A percentile compares a stretch with the other conserved stretches of the same genome.
These are phyloP conservation scores for Macropodus opercularis DNA, from an alignment of 2,797 vertebrate species.

Conservation along the genomic window DNA sequence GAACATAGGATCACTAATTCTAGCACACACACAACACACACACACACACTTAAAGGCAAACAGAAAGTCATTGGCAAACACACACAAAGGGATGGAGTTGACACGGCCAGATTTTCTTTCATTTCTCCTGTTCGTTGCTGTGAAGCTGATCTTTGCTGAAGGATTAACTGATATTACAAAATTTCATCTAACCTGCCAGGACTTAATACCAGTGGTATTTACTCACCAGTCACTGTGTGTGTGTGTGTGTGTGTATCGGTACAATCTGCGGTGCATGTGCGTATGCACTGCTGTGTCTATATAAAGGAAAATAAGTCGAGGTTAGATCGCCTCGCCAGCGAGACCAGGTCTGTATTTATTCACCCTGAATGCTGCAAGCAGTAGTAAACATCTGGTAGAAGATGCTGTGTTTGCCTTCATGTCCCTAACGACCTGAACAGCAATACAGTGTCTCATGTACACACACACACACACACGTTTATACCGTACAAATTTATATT, in stretches of 20 bases:
- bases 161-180: conserved; percentile 75
- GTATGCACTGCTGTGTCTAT: conserved; percentile 12
- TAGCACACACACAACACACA: conserved; percentile 16
- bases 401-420: conserved; percentile 49
- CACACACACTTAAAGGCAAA: conserved; percentile 9
- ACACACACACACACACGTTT: conserved; percentile 3
- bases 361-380: conserved; percentile 34
- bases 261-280: not conserved
- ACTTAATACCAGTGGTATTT: conserved; percentile 66
- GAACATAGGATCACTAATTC: not conserved
- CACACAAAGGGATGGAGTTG: conserved; percentile 56
- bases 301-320: conserved; percentile 3
- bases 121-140: conserved; percentile 40
- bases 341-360: conserved; percentile 41
- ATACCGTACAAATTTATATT: conserved; percentile 34
- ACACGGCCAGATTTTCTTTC: conserved; percentile 62
- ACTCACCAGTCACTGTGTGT: conserved; percentile 27
- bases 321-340: conserved; percentile 25
- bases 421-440: conserved; percentile 48
- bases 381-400: conserved; percentile 54
- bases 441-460: conserved; percentile 16
- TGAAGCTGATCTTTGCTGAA: conserved; percentile 65
- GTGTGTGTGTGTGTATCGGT: conserved; percentile 11
- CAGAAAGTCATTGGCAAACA: conserved; percentile 36
- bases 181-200: conserved; percentile 64